Percentiles rank a stretch among this genome's conserved stretches.
These are phyloP conservation scores for Enteromius trimaculatus DNA, from an alignment of 2,797 vertebrate species.

Conservation along the genomic window DNA sequence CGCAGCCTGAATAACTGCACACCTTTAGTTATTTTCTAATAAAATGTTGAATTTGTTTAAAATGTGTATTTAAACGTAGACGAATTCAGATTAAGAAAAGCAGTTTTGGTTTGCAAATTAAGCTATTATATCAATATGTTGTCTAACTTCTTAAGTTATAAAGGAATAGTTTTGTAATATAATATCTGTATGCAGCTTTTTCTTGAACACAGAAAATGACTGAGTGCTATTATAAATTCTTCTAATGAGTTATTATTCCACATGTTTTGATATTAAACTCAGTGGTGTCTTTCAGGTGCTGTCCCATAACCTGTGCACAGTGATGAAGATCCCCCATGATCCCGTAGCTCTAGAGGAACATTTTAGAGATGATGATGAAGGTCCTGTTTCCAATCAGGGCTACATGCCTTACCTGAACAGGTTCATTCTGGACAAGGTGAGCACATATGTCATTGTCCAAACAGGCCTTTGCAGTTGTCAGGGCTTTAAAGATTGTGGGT, in stretches of 20 bases:
- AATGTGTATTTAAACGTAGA: background rate
- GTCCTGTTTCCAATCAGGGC: conserved; percentile 96
- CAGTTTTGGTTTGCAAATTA: background rate
- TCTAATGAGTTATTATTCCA: background rate
- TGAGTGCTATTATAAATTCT: background rate
- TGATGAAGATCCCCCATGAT: conserved; percentile 94
- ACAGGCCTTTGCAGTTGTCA: background rate
- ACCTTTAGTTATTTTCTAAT: background rate
- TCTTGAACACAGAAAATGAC: background rate
- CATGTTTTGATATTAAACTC: background rate
- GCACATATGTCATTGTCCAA: background rate
- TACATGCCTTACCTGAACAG: conserved; percentile 99
- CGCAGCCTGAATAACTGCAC: background rate
- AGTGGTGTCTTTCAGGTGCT: conserved; percentile 81
- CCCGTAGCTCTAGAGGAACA: conserved; percentile 96
- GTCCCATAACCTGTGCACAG: conserved; percentile 94
- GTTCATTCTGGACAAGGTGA: conserved; percentile 98
- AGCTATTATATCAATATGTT: background rate
- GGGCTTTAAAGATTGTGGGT: background rate
- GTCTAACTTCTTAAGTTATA: background rate
- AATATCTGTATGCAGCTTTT: background rate
- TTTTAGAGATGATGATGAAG: conserved; percentile 95
- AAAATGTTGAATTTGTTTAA: background rate
- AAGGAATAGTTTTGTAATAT: background rate
- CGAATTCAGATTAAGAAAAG: background rate